Evolutionary conservation across 2,113 vertebrate species (phyloP), one percentile per base, ranked within the genome.

Genomic region (Entelurus aequoreus): DNA sequence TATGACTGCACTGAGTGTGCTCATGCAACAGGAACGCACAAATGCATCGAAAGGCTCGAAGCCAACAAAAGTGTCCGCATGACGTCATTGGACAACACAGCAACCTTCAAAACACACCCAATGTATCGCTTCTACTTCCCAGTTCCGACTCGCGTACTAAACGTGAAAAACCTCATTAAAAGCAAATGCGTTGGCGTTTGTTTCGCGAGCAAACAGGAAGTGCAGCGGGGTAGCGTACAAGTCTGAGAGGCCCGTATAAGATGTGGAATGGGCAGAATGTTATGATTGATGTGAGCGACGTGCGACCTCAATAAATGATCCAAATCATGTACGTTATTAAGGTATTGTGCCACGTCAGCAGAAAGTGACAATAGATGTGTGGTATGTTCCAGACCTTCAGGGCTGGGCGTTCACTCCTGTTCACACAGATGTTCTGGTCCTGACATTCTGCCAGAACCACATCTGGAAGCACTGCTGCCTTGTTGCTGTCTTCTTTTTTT

Each of bases 401-500:
- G 59, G 69, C 59, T 64, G 76, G 65, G 60, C 62, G 67, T 77
- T 63, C 68, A 69, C 71, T 13, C 16, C 44, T 63, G 64, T 53
- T 62, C 83, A 60, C 62, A 57, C 68, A 46, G 57, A 79, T 77
- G 68, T 54, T 74, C 65, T 69, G 47, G 68, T 66, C 53, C 62
- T 69, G 53, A 56, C 55, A 60, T 58, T 52, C 52, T 40, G 78
- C 63, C 63, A 19, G 72, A 28, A 65, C 62, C 79, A 83, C 87
- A 88, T 89, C 88, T 90, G 87, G 86, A 87, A 86, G 70, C 74
- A 75, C 69, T 83, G 77, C 62, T 49, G 55, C 67, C 68, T 60
- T 76, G 70, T 63, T 51, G 65, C 80, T 64, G 69, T 73, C 53
- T 50, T 76, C 2, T 19, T 19, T 19, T 55, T 55, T 55, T 56